Conservation (phyloP, 2,888 invertebrate genomes). For the Meghimatium bilineatum region DNA sequence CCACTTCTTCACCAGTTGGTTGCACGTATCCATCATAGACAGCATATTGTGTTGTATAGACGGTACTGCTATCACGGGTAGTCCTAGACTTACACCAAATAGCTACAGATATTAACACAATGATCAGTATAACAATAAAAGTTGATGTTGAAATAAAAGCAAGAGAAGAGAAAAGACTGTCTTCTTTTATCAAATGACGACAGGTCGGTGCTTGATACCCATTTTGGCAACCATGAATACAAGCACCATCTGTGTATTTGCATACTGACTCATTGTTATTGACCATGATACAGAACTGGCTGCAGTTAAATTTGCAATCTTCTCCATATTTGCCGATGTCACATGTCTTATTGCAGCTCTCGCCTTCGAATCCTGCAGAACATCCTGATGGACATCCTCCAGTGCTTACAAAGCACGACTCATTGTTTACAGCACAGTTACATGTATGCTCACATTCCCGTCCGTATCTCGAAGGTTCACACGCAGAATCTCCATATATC, state of each 20-base stretch:
- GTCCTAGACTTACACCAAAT: not conserved
- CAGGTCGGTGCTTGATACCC: conserved; percentile 1
- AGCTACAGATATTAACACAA: not conserved
- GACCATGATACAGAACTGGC: conserved; percentile 4
- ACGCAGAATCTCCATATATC: not conserved
- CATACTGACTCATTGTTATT: not conserved
- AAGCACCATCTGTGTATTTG: not conserved
- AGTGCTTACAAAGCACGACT: conserved; percentile 6
- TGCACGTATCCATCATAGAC: too few relatives aligned
- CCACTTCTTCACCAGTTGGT: too few relatives aligned
- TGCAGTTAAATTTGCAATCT: conserved; percentile 2
- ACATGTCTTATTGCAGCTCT: not conserved
- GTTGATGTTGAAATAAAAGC: not conserved
- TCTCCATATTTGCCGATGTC: not conserved
- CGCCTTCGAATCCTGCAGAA: conserved; percentile 9
- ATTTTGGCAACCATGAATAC: not conserved
- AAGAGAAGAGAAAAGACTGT: not conserved
- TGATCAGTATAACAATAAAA: not conserved
- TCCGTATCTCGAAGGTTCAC: not conserved
- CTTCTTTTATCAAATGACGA: not conserved
- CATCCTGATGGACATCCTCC: conserved; percentile 10
- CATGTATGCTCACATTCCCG: not conserved
- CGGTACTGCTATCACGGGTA: not conserved
- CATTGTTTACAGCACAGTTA: not conserved
- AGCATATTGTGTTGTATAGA: too few relatives aligned